Base-by-base conservation (phyloP, 2,113 vertebrate genomes). In the Carettochelys insculpta region DNA sequence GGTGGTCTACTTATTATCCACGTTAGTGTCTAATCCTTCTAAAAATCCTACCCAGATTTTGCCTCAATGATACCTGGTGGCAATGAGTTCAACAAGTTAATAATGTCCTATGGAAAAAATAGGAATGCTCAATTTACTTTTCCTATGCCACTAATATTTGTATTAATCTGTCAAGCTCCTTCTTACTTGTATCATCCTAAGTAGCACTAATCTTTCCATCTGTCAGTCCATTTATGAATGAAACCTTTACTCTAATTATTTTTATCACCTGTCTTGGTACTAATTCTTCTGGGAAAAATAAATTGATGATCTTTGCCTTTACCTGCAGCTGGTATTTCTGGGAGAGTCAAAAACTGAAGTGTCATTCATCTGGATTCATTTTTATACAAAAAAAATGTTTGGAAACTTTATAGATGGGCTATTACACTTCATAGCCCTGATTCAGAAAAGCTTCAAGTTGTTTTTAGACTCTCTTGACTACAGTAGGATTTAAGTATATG, bases 201-300 rank as follows among this genome's bases (percentile, higher is more conserved):
- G 13, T 75, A 80, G 2, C 82, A 52, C 19, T 56, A 45, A 3
- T 50, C 4, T 50, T 52, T 24, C 92, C 80, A 78, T 38, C 22
- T 88, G 71, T 91, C 51, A n/a, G n/a, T 27, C 48, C 11, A 50
- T 86, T 52, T 94, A 34, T 92, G n/a, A 92, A 78, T 80, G 19
- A 24, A 84, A 1, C 3, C 45, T 29, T 80, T 79, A 82, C 11
- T 58, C 4, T 38, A 19, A 61, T 45, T 11, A 8, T 27, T 81
- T 96, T 86, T 53, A 34, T 83, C 43, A 56, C 76, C 14, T 43
- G 24, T 75, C 41, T 45, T 22, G 45, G 12, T 45, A 22, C 5
- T 38, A 38, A 34, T 58, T 80, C 13, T 24, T 90, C 45, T 88
- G 24, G 38, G 38, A 81, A 43, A 17, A 5, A 61, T 85, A 2